Percentiles rank a stretch among this genome's conserved stretches.
These are phyloP conservation scores for Microtus montanus DNA, from an alignment of 2,113 vertebrate species.

Conservation along the genomic window DNA sequence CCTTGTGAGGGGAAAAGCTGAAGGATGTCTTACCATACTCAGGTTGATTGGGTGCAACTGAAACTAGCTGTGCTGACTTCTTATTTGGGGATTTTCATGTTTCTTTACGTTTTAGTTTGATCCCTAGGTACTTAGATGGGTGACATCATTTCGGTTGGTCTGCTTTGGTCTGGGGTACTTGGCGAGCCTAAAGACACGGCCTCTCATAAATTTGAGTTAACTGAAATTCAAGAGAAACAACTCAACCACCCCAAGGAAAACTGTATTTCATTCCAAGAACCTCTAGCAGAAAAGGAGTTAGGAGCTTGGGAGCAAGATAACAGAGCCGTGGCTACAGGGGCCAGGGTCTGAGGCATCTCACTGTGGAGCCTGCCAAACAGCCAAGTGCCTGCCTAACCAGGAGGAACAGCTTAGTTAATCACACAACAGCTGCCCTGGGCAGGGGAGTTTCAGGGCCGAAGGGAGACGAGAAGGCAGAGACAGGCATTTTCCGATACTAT, in stretches of 20 bases:
- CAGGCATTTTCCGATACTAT: background rate
- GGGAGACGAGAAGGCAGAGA: background rate
- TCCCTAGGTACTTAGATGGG: background rate
- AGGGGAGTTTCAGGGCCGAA: background rate
- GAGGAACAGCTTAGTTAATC: background rate
- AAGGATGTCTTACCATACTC: background rate
- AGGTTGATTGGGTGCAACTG: background rate
- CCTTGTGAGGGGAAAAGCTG: background rate
- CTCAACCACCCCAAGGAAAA: background rate
- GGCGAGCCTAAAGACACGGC: background rate
- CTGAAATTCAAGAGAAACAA: background rate
- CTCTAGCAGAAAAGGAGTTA: background rate
- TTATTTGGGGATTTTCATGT: background rate
- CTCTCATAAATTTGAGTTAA: background rate
- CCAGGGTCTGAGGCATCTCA: rapidly evolving
- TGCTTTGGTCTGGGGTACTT: background rate
- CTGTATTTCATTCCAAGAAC: background rate
- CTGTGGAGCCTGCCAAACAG: background rate
- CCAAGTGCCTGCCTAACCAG: background rate
- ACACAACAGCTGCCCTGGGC: background rate
- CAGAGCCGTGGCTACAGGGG: background rate
- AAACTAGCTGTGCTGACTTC: background rate
- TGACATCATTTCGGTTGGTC: background rate
- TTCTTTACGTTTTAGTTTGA: background rate
- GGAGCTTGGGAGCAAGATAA: background rate